A percentile compares a stretch with the other conserved stretches of the same genome.
Evolutionary conservation across 2,797 vertebrate species (phyloP).

Genomic region (Phoxinus dragarum): DNA sequence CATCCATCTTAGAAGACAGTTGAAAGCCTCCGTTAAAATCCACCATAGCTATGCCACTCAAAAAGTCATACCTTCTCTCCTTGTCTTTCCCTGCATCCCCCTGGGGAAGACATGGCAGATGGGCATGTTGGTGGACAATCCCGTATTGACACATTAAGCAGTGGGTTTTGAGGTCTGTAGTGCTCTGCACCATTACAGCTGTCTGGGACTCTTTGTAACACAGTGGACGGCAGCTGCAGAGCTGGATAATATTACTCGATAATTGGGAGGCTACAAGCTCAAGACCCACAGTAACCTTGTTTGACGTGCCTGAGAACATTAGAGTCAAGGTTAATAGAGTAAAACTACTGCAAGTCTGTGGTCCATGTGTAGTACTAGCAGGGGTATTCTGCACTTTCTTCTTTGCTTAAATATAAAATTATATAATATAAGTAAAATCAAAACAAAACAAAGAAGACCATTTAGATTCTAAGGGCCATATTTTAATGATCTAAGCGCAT

Average conservation of each 20-base stretch:
- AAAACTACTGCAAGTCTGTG: constrained; percentile 14
- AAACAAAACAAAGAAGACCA: too few species aligned
- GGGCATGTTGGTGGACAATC: constrained; percentile 63
- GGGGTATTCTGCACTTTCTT: neutral
- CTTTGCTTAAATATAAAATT: neutral
- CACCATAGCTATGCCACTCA: neutral
- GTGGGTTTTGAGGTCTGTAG: constrained; percentile 67
- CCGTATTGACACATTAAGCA: constrained; percentile 73
- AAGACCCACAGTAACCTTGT: constrained; percentile 54
- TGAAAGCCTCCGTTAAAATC: neutral
- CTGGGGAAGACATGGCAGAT: constrained; percentile 63
- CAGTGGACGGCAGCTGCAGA: constrained; percentile 75
- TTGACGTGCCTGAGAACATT: constrained; percentile 46
- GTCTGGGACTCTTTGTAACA: constrained; percentile 69
- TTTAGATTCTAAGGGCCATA: too few species aligned
- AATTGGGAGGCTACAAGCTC: constrained; percentile 67
- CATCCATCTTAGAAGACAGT: constrained; percentile 3
- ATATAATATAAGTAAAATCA: too few species aligned
- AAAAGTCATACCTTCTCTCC: constrained; percentile 68
- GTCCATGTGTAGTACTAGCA: neutral
- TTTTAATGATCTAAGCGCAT: too few species aligned
- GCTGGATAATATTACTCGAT: constrained; percentile 71
- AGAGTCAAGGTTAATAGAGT: constrained; percentile 46
- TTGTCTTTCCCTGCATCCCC: constrained; percentile 65
- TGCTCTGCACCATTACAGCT: constrained; percentile 72